phyloP scores from a whole-genome alignment of 2,888 invertebrate genomes.

The Tholera decimalis region DNA sequence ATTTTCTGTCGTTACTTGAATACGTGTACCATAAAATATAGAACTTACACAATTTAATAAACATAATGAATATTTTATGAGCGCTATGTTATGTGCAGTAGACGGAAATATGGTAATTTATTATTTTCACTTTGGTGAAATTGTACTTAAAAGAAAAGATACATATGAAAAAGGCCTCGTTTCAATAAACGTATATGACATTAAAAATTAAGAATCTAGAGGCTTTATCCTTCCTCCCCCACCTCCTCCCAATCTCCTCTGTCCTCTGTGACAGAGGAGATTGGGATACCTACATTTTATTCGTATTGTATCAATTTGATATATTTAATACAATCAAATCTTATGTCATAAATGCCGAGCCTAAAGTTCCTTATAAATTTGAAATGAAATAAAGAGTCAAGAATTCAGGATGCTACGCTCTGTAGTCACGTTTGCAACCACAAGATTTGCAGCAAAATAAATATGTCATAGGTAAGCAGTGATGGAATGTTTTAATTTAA shows the following conservation, averaged over 20 bases:
- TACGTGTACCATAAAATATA: conserved; percentile 27
- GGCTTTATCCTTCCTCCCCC: no score
- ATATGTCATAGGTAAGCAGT: background rate
- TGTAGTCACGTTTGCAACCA: background rate
- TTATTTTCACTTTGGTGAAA: conserved; percentile 52
- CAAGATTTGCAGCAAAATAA: background rate
- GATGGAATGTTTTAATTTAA: conserved; percentile 5
- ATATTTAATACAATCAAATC: no score
- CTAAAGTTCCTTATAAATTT: background rate
- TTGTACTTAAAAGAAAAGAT: conserved; percentile 2
- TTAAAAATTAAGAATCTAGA: background rate
- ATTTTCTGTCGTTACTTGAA: conserved; percentile 19
- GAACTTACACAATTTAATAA: conserved; percentile 23
- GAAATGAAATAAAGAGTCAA: background rate
- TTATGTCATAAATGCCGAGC: background rate
- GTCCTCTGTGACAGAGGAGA: fast-evolving
- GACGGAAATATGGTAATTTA: conserved; percentile 25
- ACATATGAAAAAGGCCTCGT: background rate
- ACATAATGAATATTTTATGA: conserved; percentile 31
- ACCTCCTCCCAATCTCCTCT: no score
- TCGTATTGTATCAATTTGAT: no score
- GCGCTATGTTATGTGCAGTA: conserved; percentile 11
- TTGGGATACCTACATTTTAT: background rate
- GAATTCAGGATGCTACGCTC: background rate
- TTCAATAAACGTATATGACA: background rate